Percentiles rank a stretch among this genome's conserved stretches.
Conservation (phyloP, 2,888 invertebrate genomes). For the Mimachlamys varia region DNA sequence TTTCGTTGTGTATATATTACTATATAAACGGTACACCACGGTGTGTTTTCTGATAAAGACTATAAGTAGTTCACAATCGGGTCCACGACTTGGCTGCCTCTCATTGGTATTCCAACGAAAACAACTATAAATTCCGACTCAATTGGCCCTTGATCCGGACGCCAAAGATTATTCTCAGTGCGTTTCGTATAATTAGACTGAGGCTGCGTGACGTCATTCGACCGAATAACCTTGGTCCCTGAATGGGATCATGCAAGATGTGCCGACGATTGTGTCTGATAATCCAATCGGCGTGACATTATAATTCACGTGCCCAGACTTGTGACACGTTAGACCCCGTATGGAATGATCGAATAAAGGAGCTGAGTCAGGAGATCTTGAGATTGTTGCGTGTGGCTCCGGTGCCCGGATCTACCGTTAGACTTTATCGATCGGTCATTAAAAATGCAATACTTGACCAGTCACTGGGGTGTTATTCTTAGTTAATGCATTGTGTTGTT, state of each 20-base stretch:
- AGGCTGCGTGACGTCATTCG: slow-evolving; percentile 2
- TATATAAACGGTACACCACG: neutral
- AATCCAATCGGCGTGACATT: slow-evolving; percentile 18
- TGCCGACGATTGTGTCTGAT: slow-evolving; percentile 25
- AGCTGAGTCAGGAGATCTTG: slow-evolving; percentile 2
- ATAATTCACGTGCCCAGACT: slow-evolving; percentile 31
- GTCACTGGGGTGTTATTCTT: neutral
- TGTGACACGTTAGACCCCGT: slow-evolving; percentile 17
- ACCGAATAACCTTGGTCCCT: slow-evolving; percentile 25
- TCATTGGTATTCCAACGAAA: slow-evolving; percentile 28
- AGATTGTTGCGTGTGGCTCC: neutral
- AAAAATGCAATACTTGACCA: slow-evolving; percentile 28
- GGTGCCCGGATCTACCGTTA: neutral
- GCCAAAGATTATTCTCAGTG: slow-evolving; percentile 1
- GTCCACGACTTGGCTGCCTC: neutral
- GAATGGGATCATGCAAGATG: slow-evolving; percentile 17
- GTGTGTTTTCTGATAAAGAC: neutral
- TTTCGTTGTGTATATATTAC: neutral
- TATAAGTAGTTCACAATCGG: neutral
- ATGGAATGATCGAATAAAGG: slow-evolving; percentile 21
- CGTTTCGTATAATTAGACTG: slow-evolving; percentile 21
- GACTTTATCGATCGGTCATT: neutral
- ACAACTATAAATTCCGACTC: slow-evolving; percentile 30
- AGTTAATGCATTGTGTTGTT: neutral
- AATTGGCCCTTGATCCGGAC: slow-evolving; percentile 31